These are phyloP conservation scores for Brassicogethes aeneus DNA, from an alignment of 2,888 invertebrate species.

Conservation along the genomic window DNA sequence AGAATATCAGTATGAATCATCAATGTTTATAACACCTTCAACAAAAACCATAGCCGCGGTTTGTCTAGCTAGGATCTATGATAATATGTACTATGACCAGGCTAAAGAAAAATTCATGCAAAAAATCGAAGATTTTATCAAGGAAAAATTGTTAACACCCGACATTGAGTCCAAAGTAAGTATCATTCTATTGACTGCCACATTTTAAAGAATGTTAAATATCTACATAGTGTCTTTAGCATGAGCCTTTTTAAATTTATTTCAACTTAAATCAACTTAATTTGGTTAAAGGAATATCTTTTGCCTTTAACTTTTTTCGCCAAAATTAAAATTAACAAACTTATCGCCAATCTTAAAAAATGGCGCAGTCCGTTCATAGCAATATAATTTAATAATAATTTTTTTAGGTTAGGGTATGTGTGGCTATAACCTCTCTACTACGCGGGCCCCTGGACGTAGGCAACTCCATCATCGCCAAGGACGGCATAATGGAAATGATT, in stretches of 20 bases:
- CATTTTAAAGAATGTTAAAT: neutral
- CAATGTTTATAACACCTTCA: constrained; percentile 80
- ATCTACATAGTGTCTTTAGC: too few relatives aligned
- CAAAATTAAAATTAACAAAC: too few relatives aligned
- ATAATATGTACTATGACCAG: constrained; percentile 92
- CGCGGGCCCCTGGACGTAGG: constrained; percentile 92
- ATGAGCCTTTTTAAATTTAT: too few relatives aligned
- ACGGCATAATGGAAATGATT: constrained; percentile 83
- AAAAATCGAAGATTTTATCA: constrained; percentile 78
- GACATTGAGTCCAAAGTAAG: constrained; percentile 75
- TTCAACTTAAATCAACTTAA: too few relatives aligned
- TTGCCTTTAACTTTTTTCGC: too few relatives aligned
- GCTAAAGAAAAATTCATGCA: constrained; percentile 62
- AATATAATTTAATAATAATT: too few relatives aligned
- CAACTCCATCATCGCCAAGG: constrained; percentile 67
- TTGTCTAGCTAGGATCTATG: constrained; percentile 82
- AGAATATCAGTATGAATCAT: constrained; percentile 85
- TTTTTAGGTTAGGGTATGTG: constrained; percentile 57
- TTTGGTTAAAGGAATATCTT: too few relatives aligned
- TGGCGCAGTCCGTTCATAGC: too few relatives aligned
- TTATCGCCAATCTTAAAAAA: too few relatives aligned
- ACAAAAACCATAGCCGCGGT: constrained; percentile 88
- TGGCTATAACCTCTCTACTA: constrained; percentile 80
- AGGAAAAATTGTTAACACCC: constrained; percentile 73
- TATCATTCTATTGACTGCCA: too few relatives aligned